Evolutionary conservation across 2,797 vertebrate species (phyloP), one percentile per base, ranked within the genome.

Genomic region (Rhynchonycteris naso): DNA sequence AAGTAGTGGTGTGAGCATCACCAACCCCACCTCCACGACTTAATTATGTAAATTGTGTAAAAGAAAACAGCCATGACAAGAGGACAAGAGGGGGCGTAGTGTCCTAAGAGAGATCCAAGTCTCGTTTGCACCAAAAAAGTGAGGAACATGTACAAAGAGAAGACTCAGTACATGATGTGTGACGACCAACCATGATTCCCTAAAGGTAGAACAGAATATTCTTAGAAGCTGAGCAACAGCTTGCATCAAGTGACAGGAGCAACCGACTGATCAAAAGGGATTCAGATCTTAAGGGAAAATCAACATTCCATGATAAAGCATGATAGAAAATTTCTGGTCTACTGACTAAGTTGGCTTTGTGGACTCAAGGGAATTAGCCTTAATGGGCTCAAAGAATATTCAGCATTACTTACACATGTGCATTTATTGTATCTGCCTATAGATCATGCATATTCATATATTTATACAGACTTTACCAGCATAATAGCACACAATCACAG

Each of bases 31-130:
- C n/a, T 72, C 15, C 14, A 76, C 12, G 24, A 38, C 4, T 85
- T 66, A 74, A 11, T 35, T 30, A 5, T 26, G 0, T 52, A 38
- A 10, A 4, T 18, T 10, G 4, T 16, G 22, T 71, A 69, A 30
- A 74, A 7, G 6, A 69, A 54, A 54, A 12, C 7, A 33, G 5
- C 1, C 7, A 4, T 50, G 52, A 16, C 2, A 16, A 43, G 5
- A 30, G 19, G 2, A 33, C 38, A 35, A 2, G 9, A 35, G 24
- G 19, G 1, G 4, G 65, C 28, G 2, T 10, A 5, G 19, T 28
- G 8, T 52, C 22, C 18, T 33, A 4, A 18, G 26, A 8, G 12
- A 78, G 12, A 63, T 26, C 15, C 1, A 69, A 43, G 16, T 52
- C 69, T 80, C 43, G 30, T 56, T 33, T 78, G 2, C 26, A 81